A percentile compares a stretch with the other conserved stretches of the same genome.
Conservation (phyloP, 2,797 vertebrate genomes). For the Myotis vivesi region DNA sequence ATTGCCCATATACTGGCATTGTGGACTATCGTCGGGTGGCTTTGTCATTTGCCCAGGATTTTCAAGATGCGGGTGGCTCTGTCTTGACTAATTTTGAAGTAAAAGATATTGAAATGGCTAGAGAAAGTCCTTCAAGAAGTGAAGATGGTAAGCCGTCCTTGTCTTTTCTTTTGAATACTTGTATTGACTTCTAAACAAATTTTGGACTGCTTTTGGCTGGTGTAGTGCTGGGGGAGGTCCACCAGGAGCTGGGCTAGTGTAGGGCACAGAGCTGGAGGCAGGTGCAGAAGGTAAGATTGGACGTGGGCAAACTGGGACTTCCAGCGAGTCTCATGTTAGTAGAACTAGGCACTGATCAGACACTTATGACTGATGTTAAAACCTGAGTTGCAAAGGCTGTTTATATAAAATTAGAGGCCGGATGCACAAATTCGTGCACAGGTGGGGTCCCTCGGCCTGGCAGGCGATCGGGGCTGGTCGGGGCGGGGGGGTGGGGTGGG, state of each 20-base stretch:
- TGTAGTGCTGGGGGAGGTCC: neutral
- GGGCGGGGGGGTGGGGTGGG: no score
- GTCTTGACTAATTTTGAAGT: slow-evolving; percentile 91
- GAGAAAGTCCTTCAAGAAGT: slow-evolving; percentile 86
- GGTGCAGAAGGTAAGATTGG: neutral
- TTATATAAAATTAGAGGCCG: neutral
- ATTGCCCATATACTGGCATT: slow-evolving; percentile 96
- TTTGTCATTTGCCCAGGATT: slow-evolving; percentile 90
- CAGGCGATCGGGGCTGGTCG: no score
- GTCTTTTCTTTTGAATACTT: neutral
- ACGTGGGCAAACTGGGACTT: neutral
- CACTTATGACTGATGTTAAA: neutral
- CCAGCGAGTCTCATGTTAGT: neutral
- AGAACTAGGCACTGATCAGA: neutral
- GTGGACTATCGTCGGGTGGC: slow-evolving; percentile 94
- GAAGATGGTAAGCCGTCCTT: slow-evolving; percentile 85
- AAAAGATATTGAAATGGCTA: slow-evolving; percentile 86
- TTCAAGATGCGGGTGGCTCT: slow-evolving; percentile 90
- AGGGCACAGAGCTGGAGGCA: neutral
- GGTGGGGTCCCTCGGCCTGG: no score
- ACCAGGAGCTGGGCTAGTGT: neutral
- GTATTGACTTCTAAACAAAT: neutral
- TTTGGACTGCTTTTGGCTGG: neutral
- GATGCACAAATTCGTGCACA: no score
- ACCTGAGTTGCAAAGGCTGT: neutral